Conservation (phyloP, 2,888 invertebrate genomes). For the Azorinus chamasolen region DNA sequence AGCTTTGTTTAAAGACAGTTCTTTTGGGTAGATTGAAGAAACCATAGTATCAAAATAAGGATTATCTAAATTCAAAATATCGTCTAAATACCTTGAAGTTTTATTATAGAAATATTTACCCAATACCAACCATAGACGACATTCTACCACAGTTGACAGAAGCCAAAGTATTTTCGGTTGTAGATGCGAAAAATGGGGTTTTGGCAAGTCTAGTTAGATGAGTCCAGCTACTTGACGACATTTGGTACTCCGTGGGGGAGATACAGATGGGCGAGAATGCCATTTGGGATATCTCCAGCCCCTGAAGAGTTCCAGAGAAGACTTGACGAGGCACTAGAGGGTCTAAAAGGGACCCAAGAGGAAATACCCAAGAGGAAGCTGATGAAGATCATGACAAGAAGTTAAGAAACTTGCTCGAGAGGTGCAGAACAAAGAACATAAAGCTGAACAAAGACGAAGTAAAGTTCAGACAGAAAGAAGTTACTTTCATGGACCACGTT, state of each 20-base stretch:
- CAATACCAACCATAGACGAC: conserved; percentile 54
- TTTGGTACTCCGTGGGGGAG: conserved; percentile 58
- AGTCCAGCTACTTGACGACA: conserved; percentile 29
- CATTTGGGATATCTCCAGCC: conserved; percentile 49
- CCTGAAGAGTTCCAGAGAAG: conserved; percentile 40
- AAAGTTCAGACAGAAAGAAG: conserved; percentile 10
- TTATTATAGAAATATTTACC: conserved; percentile 51
- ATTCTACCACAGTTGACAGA: conserved; percentile 33
- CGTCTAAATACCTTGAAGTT: too few species aligned
- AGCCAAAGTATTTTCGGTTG: conserved; percentile 38
- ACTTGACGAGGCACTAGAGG: conserved; percentile 34
- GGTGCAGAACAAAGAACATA: conserved; percentile 15
- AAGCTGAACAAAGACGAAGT: conserved; percentile 35
- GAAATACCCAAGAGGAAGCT: conserved; percentile 6
- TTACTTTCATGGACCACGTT: conserved; percentile 25
- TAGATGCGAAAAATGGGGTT: conserved; percentile 43
- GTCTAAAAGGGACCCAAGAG: conserved; percentile 17
- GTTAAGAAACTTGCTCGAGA: conserved; percentile 14
- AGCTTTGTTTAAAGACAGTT: too few species aligned
- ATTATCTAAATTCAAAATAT: too few species aligned
- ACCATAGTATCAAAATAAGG: too few species aligned
- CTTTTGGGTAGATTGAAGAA: too few species aligned
- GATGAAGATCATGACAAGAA: conserved; percentile 25
- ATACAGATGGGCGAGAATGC: conserved; percentile 50
- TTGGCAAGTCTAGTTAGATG: conserved; percentile 35